Evolutionary conservation across 2,888 invertebrate species (phyloP), one percentile per base, ranked within the genome.

Genomic region (Nemurella pictetii): DNA sequence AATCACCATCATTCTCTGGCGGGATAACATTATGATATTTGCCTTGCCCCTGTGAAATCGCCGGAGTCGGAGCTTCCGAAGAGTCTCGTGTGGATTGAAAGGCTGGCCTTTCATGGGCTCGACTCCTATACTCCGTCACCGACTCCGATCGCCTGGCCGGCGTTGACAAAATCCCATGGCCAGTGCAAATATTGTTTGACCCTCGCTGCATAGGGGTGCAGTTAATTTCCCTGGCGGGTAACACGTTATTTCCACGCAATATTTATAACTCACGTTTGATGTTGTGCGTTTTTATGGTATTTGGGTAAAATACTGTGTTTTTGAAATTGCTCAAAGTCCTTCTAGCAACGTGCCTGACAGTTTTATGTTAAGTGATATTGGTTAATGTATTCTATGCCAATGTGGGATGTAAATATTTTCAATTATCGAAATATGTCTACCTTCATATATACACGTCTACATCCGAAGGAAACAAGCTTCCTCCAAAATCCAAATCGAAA

Each of bases 191-290:
- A 82, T 28, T 82, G 73, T 0, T 3, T 72, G 82, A 72, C 82
- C 82, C 82, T 82, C n/a, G 78, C 7, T 72, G 27, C 27, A 28
- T 36, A 55, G 28, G 55, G 82, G 73, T 25, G 29, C 27, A 27
- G 25, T 29, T 82, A 81, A 82, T 82, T 82, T 82, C 82, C 82
- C 82, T 27, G 9, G 82, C 55, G 82, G 29, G 72, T 82, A 82
- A 72, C n/a, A 82, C 55, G 82, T 28, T 82, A 26, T 55, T 82
- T 82, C 30, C 72, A 9, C 55, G 35, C 36, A 25, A 55, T 82
- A 72, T 82, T 82, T 82, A 82, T 82, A 82, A 82, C 55, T 72
- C 55, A 55, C 82, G 27, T 26, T 72, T 82, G 55, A 82, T 82
- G 73, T 78, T 28, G 3, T 55, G 9, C 9, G 0, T 81, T 55